A percentile compares a stretch with the other conserved stretches of the same genome.
Evolutionary conservation across 2,113 vertebrate species (phyloP).

Genomic region (Natator depressus): DNA sequence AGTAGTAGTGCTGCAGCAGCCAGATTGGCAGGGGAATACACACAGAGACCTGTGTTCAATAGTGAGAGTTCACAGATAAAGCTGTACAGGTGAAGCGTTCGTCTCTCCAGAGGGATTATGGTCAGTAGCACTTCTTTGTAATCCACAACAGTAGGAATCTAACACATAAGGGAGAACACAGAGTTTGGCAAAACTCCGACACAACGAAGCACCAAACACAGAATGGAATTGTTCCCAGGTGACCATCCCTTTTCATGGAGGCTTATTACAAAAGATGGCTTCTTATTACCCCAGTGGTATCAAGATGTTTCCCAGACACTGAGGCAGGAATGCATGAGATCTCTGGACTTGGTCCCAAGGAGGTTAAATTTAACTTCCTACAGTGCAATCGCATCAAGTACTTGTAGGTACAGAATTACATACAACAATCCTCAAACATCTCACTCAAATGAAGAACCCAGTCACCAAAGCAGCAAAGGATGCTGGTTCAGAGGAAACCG

Average conservation of each 20-base stretch:
- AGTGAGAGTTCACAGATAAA: slow-evolving; percentile 96
- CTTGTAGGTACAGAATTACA: not conserved
- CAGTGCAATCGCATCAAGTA: not conserved
- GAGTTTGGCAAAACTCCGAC: not conserved
- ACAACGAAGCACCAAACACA: not conserved
- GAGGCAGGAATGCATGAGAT: not conserved
- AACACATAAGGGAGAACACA: not conserved
- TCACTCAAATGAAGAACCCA: accelerated
- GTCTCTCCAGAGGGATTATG: slow-evolving; percentile 80
- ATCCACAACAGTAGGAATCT: slow-evolving; percentile 93
- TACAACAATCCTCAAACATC: not conserved
- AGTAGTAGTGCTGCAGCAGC: slow-evolving; percentile 90
- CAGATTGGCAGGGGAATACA: slow-evolving; percentile 84
- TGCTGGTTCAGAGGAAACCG: not conserved
- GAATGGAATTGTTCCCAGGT: not conserved
- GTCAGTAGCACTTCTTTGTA: slow-evolving; percentile 91
- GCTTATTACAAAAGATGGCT: not conserved
- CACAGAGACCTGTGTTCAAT: slow-evolving; percentile 85
- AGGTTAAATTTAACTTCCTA: not conserved
- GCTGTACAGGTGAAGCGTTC: slow-evolving; percentile 87
- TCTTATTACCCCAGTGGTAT: not conserved
- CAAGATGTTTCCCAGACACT: not conserved
- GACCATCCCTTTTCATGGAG: not conserved
- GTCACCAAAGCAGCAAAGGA: not conserved
- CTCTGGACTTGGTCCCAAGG: not conserved